Base-by-base conservation (phyloP, 2,888 invertebrate species). In the Trissoscelio sp. region DNA sequence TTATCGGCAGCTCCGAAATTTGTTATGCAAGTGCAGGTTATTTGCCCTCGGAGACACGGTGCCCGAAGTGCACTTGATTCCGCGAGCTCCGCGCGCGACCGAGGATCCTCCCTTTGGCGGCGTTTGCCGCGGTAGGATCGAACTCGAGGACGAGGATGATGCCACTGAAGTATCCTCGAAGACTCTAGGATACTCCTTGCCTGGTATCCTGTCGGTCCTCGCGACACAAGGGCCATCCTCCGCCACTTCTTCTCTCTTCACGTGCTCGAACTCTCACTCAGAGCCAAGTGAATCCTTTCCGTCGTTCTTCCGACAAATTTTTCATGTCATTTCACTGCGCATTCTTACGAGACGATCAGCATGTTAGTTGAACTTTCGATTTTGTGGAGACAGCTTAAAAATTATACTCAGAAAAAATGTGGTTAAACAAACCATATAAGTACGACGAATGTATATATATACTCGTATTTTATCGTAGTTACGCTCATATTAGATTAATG, bases 141-240 rank as follows among this genome's bases (percentile, higher is more conserved):
- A 85, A 83, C 85, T 73, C 83, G 86, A 86, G 87, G 87, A 83
- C 83, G 83, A 87, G 86, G 86, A 86, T 84, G 88, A 88, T 86
- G 88, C 86, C 85, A 87, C 86, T 90, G 90, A 91, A 90, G 90
- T 82, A 90, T 91, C 87, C 90, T 90, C 89, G 86, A 91, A 86
- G 85, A 85, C 86, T 90, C 89, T 89, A 89, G 90, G 90, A 90
- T 90, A 87, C 89, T 89, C 88, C 87, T 88, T 86, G 86, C 87
- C 69, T 83, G 88, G 88, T 90, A 90, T 90, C 88, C 88, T 88
- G 88, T 84, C 85, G 88, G 88, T 88, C 87, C 88, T 89, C 87
- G 87, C 86, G 86, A 85, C 85, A 90, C 89, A 90, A 90, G 89
- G 88, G 88, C 88, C 88, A 90, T 89, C 88, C 87, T 86, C 85